Evolutionary conservation across 2,888 invertebrate genomes (phyloP).

Genomic region (Cephus pygmeus): DNA sequence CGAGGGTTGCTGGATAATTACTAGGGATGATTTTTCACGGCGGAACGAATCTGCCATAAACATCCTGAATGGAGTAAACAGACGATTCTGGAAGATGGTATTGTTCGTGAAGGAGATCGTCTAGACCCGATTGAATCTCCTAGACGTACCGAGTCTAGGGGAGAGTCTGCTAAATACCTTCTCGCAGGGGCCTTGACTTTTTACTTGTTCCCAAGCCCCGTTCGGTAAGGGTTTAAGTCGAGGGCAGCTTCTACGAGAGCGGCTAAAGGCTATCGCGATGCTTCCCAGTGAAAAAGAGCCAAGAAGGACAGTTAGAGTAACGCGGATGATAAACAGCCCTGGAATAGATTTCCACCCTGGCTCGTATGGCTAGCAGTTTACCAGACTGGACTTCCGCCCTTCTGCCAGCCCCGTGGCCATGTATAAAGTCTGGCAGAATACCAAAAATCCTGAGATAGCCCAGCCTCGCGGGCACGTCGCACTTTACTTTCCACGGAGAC

Average conservation of each 20-base stretch:
- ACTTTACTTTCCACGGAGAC: neutral
- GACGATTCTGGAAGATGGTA: conserved; percentile 34
- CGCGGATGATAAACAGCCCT: conserved; percentile 47
- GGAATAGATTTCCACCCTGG: conserved; percentile 43
- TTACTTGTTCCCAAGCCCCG: neutral
- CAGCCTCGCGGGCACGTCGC: neutral
- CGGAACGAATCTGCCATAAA: conserved; percentile 56
- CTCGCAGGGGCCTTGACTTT: neutral
- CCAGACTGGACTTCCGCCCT: conserved; percentile 55
- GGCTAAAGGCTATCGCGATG: neutral
- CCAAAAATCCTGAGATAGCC: conserved; percentile 16
- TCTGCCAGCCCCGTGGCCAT: conserved; percentile 17
- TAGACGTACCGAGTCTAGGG: neutral
- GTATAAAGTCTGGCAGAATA: conserved; percentile 29
- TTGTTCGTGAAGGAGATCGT: conserved; percentile 55
- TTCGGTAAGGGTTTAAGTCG: neutral
- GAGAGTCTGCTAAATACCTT: neutral
- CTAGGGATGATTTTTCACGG: conserved; percentile 56
- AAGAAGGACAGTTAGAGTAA: conserved; percentile 43
- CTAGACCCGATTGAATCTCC: conserved; percentile 27
- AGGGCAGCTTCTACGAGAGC: neutral
- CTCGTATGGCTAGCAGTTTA: conserved; percentile 28
- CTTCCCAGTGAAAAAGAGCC: conserved; percentile 39
- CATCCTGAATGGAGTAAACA: conserved; percentile 31
- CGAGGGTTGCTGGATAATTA: conserved; percentile 39